A percentile compares a stretch with the other conserved stretches of the same genome.
phyloP scores from a whole-genome alignment of 2,113 vertebrate species.

The Melanocharis versteri region DNA sequence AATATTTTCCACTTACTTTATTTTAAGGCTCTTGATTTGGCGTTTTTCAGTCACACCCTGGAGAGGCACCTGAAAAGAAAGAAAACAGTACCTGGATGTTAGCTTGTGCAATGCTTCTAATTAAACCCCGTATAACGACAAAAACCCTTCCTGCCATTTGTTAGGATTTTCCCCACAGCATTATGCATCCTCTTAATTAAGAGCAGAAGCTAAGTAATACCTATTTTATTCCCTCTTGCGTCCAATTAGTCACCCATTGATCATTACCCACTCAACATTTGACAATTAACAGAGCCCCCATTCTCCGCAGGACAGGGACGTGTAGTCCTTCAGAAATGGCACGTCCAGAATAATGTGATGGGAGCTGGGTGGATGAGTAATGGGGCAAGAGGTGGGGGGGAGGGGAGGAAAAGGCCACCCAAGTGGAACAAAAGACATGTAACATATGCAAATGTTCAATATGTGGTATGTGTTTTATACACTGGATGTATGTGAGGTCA shows the following conservation, averaged over 20 bases:
- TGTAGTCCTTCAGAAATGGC: constrained; percentile 1
- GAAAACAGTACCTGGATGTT: constrained; percentile 11
- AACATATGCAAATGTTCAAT: constrained; percentile 42
- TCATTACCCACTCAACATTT: constrained; percentile 50
- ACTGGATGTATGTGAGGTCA: constrained; percentile 7
- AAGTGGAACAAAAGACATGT: constrained; percentile 19
- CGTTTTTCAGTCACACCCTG: background rate
- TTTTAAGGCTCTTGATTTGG: background rate
- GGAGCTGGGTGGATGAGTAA: background rate
- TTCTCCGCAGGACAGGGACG: background rate
- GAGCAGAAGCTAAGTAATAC: constrained; percentile 66
- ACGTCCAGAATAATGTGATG: background rate
- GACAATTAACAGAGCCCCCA: constrained; percentile 56
- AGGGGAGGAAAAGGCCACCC: background rate
- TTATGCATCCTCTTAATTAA: constrained; percentile 67
- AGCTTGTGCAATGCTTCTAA: constrained; percentile 37
- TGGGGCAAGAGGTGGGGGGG: background rate
- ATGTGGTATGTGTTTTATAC: background rate
- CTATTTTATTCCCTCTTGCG: constrained; percentile 59
- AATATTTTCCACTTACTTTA: background rate
- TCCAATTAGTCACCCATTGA: constrained; percentile 72
- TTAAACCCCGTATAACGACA: constrained; percentile 60
- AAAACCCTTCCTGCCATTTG: constrained; percentile 60
- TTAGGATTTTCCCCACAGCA: constrained; percentile 62
- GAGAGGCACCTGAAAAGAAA: constrained; percentile 45